Conservation (phyloP, 2,797 vertebrate genomes). For the Pantherophis alleghaniensis region DNA sequence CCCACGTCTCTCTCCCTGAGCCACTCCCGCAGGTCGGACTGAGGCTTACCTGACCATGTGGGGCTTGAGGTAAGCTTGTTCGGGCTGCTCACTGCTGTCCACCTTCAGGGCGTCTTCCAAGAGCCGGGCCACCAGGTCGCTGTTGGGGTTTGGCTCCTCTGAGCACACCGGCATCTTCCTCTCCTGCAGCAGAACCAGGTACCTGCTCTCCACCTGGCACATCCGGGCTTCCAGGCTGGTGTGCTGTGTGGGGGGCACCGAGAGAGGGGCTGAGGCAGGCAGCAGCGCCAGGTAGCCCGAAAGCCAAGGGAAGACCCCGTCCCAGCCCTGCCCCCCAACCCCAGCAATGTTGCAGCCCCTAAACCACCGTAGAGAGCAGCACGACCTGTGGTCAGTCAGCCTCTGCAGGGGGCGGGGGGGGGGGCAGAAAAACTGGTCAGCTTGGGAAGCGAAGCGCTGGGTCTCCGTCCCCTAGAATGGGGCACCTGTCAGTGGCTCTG, state of each 20-base stretch:
- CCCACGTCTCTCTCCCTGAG: not conserved
- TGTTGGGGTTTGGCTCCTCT: slow-evolving; percentile 79
- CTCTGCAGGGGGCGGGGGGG: fast-evolving
- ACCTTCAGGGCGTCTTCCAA: slow-evolving; percentile 92
- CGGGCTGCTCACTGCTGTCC: slow-evolving; percentile 82
- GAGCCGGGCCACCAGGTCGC: slow-evolving; percentile 87
- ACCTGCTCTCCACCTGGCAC: slow-evolving; percentile 97
- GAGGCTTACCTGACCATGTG: slow-evolving; percentile 85
- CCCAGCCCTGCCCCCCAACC: not conserved
- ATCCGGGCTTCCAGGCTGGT: slow-evolving; percentile 90
- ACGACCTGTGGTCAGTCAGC: not conserved
- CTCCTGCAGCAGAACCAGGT: slow-evolving; percentile 94
- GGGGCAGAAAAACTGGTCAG: not conserved
- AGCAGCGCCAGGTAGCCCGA: not conserved
- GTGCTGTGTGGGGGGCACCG: slow-evolving; percentile 71
- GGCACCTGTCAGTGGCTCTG: too few species aligned
- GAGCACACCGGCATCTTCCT: slow-evolving; percentile 89
- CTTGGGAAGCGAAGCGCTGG: not conserved
- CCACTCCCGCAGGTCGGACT: not conserved
- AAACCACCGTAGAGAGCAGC: not conserved
- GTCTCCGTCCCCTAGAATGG: not conserved
- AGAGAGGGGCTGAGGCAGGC: not conserved
- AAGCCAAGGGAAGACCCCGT: not conserved
- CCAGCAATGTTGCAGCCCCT: not conserved
- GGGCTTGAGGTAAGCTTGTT: slow-evolving; percentile 85